Evolutionary conservation across 2,888 invertebrate species (phyloP).

Genomic region (Andrena fulva): DNA sequence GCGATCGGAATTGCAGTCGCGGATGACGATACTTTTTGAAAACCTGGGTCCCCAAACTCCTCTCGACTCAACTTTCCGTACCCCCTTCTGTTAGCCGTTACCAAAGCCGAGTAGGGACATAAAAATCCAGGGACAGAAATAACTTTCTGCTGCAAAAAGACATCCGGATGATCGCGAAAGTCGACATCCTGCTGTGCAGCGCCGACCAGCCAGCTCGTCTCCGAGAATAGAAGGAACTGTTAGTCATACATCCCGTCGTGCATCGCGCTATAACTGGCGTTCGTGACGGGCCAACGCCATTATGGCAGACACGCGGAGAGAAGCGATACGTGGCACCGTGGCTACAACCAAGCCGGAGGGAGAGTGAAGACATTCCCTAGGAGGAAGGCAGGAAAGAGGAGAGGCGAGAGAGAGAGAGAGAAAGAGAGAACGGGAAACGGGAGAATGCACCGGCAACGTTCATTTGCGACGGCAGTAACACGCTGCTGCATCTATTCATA

Average conservation of each 20-base stretch:
- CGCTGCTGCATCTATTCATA: constrained; percentile 75
- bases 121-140: neutral
- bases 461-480: constrained; percentile 69
- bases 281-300: constrained; percentile 77
- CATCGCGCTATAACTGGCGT: constrained; percentile 81
- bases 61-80: too few relatives aligned
- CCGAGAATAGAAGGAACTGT: constrained; percentile 82
- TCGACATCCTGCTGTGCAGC: constrained; percentile 61
- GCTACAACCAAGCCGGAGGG: constrained; percentile 45
- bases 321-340: constrained; percentile 60
- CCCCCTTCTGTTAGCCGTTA: too few relatives aligned
- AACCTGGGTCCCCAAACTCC: too few relatives aligned
- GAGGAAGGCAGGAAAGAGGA: constrained; percentile 40
- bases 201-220: constrained; percentile 70
- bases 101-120: neutral
- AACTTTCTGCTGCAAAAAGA: neutral
- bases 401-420: constrained; percentile 11
- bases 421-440: constrained; percentile 33
- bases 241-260: constrained; percentile 83
- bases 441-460: constrained; percentile 63
- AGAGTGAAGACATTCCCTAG: constrained; percentile 63
- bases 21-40: neutral
- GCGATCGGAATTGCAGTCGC: too few relatives aligned
- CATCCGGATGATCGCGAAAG: constrained; percentile 8
- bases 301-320: constrained; percentile 77